phyloP scores from a whole-genome alignment of 2,888 invertebrate genomes.

The Saturnia japonica region DNA sequence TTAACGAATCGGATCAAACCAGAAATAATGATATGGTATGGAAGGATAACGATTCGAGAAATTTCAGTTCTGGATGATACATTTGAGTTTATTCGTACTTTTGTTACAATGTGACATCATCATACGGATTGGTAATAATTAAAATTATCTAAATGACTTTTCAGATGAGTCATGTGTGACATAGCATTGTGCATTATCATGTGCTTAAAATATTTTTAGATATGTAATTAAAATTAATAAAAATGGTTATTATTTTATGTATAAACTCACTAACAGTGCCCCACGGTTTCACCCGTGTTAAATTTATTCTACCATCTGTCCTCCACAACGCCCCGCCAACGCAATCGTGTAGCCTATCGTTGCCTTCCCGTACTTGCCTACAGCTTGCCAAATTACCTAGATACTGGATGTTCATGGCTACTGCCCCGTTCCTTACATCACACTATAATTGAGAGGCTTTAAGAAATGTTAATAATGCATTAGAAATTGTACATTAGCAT shows the following conservation, averaged over 20 bases:
- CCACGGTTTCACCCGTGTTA: too few relatives aligned
- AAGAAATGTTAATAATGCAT: too few relatives aligned
- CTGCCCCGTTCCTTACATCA: too few relatives aligned
- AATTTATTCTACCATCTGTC: too few relatives aligned
- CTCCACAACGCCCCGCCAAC: too few relatives aligned
- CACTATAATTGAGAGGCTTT: too few relatives aligned
- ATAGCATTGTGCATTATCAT: background rate
- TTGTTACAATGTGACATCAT: constrained; percentile 4
- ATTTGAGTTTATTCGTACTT: background rate
- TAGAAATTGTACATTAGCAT: too few relatives aligned
- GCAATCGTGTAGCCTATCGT: too few relatives aligned
- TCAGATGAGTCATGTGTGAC: background rate
- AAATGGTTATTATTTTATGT: background rate
- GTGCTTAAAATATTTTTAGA: background rate
- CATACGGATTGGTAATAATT: background rate
- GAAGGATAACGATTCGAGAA: background rate
- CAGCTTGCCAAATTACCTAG: too few relatives aligned
- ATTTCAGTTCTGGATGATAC: background rate
- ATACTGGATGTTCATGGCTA: too few relatives aligned
- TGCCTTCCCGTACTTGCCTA: too few relatives aligned
- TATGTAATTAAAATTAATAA: background rate
- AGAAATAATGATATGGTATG: background rate
- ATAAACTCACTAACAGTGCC: too few relatives aligned
- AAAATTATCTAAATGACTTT: background rate
- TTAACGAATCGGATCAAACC: constrained; percentile 10